phyloP scores from a whole-genome alignment of 2,888 invertebrate genomes.

The Epinotia nisella region DNA sequence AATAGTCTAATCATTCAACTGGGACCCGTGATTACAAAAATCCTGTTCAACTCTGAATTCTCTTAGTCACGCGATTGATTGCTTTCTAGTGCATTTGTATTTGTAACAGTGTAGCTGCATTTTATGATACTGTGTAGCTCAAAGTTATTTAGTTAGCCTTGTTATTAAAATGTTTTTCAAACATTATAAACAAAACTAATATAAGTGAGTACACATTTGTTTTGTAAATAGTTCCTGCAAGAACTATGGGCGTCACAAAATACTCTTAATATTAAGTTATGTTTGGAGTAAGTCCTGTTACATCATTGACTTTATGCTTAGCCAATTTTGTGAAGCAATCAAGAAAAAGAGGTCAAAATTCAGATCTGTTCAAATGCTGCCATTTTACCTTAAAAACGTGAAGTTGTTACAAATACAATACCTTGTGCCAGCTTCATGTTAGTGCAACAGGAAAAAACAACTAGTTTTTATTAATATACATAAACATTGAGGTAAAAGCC shows the following conservation, averaged over 20 bases:
- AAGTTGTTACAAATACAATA: neutral
- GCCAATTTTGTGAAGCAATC: neutral
- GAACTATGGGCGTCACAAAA: neutral
- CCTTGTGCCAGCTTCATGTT: neutral
- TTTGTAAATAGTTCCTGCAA: neutral
- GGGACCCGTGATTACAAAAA: neutral
- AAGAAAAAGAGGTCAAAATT: neutral
- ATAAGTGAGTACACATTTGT: neutral
- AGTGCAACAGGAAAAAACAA: neutral
- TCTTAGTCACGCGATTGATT: neutral
- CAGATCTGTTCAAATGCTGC: neutral
- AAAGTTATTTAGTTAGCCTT: too few species aligned
- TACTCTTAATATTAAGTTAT: neutral
- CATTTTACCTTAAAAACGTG: neutral
- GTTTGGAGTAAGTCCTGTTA: neutral
- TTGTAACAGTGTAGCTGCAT: neutral
- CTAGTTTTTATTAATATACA: neutral
- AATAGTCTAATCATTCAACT: constrained; percentile 1
- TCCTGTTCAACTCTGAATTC: neutral
- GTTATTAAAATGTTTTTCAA: neutral
- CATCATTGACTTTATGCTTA: neutral
- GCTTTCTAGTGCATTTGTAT: neutral
- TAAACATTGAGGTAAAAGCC: neutral
- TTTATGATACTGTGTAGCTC: neutral
- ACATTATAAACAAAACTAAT: neutral